Evolutionary conservation across 2,113 vertebrate genomes (phyloP).

Genomic region (Coryphaenoides rupestris): DNA sequence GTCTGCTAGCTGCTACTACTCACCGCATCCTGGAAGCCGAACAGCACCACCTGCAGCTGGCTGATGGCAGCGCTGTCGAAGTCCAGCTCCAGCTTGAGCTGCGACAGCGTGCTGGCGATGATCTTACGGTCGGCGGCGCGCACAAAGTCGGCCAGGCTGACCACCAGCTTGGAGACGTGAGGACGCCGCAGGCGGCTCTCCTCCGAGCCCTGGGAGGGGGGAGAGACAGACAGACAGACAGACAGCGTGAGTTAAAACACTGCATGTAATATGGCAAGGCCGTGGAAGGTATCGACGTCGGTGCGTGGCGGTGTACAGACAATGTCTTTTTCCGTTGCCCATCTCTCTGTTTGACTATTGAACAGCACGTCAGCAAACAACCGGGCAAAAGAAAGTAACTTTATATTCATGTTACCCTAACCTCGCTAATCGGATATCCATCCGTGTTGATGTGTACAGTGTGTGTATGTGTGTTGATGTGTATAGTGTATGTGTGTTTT

Average conservation of each 20-base stretch:
- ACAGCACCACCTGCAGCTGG: constrained; percentile 93
- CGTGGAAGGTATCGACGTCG: no score
- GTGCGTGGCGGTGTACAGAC: no score
- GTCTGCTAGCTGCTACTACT: constrained; percentile 53
- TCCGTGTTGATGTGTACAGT: no score
- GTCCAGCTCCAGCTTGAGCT: constrained; percentile 93
- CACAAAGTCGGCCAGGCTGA: constrained; percentile 89
- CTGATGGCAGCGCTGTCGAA: constrained; percentile 96
- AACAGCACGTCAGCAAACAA: no score
- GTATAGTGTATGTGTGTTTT: no score
- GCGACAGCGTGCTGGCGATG: constrained; percentile 88
- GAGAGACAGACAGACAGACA: background rate
- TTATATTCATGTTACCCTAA: no score
- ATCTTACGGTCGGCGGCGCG: constrained; percentile 93
- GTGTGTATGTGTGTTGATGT: no score
- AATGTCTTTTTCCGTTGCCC: no score
- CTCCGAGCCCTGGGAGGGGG: constrained; percentile 78
- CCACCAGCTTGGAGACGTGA: constrained; percentile 86
- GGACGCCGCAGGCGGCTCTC: constrained; percentile 85
- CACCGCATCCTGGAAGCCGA: constrained; percentile 95
- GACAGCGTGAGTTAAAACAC: background rate
- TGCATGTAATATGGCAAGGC: no score
- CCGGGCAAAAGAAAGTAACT: no score
- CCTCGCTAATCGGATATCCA: no score
- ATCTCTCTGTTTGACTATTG: no score